Base-by-base conservation (phyloP, 2,113 vertebrate genomes). In the Urocynchramus pylzowi region DNA sequence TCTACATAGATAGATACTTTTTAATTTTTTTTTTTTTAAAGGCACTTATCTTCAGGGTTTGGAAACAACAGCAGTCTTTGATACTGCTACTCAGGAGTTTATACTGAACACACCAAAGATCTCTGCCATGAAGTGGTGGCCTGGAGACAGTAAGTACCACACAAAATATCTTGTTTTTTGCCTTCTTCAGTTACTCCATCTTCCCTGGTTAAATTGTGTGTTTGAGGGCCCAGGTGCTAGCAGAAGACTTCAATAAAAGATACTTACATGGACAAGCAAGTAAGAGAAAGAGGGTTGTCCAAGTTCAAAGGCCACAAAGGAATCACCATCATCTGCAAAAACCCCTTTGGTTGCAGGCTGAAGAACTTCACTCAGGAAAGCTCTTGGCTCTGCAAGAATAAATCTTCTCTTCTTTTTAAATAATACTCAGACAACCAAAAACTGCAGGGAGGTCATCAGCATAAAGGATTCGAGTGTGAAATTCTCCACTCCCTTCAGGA, bases 61-160 rank as follows among this genome's bases (percentile, higher is more conserved):
- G 89, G 98, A 98, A 94, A 98, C 98, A 0, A 98, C 98, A 85
- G 98, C 98, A 53, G 97, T 97, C 84, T 98, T 98, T 53, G 98
- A 98, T 53, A 13, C 39, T 11, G 42, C 95, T 64, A 97, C 97
- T 2, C 98, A 98, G 96, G 98, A 98, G 73, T 98, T 98, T 89
- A 95, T 98, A 78, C 70, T 98, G 65, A 98, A 98, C 81, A 98
- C 97, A 28, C 98, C 98, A 24, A 97, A 95, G 10, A 49, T 98
- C 37, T 98, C 98, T 52, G 97, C 98, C 54, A 98, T 97, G 96
- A 98, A 98, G 85, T 98, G 98, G 98, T 98, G 98, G 98, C 98
- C 98, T 41, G 98, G 98, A 85, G 97, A 98, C 77, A 28, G 98
- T 98, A 96, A 98, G 98, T 98, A 95, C 49, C 47, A 42, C 16